phyloP scores from a whole-genome alignment of 1,140 invertebrate genomes.

The Plutomurus gul region DNA sequence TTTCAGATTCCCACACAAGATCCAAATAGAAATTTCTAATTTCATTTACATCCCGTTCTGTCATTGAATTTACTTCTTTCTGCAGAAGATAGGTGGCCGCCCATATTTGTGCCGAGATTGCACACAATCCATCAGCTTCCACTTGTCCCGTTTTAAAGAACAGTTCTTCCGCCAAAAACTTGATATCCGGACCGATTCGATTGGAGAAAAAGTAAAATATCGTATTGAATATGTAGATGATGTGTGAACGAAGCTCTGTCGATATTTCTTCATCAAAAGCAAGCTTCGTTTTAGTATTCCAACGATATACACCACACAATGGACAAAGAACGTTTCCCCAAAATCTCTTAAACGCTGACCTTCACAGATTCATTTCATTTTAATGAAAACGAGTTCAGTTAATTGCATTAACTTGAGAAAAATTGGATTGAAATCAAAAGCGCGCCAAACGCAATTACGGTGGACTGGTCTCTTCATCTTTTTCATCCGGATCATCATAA shows the following conservation, averaged over 20 bases:
- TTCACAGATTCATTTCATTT: no score
- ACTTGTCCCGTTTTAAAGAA: conserved; percentile 40
- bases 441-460: no score
- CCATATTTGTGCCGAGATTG: conserved; percentile 38
- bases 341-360: no score
- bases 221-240: background rate
- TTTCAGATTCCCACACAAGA: conserved; percentile 15
- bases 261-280: background rate
- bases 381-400: no score
- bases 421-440: no score
- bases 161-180: background rate
- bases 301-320: background rate
- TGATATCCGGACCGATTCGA: background rate
- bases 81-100: conserved; percentile 15
- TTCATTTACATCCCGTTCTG: background rate
- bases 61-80: background rate
- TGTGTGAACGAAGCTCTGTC: background rate
- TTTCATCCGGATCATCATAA: no score
- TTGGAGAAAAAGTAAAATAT: conserved; percentile 1
- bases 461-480: no score
- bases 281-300: background rate
- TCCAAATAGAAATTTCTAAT: background rate
- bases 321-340: background rate
- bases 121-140: conserved; percentile 40
- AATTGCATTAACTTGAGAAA: no score